A percentile compares a stretch with the other conserved stretches of the same genome.
These are phyloP conservation scores for Dione juno DNA, from an alignment of 2,888 invertebrate genomes.

Conservation along the genomic window DNA sequence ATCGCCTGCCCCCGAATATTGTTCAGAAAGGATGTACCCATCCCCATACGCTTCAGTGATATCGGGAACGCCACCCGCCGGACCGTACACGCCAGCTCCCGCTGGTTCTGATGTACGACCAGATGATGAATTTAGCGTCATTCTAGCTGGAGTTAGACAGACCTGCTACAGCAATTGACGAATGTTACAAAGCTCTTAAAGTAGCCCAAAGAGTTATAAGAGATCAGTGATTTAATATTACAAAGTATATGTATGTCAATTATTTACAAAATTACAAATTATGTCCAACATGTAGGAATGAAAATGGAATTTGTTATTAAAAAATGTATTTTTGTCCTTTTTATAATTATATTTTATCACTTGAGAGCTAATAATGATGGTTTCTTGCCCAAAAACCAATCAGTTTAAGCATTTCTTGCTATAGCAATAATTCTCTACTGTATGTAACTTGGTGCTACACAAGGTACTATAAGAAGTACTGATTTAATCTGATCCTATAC, in stretches of 20 bases:
- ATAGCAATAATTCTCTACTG: slow-evolving; percentile 29
- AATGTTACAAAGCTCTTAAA: slow-evolving; percentile 59
- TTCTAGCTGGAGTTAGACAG: slow-evolving; percentile 93
- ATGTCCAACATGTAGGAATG: slow-evolving; percentile 12
- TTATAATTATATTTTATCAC: background rate
- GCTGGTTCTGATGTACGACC: slow-evolving; percentile 83
- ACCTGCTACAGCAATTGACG: slow-evolving; percentile 92
- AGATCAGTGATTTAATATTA: slow-evolving; percentile 37
- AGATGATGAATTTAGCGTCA: slow-evolving; percentile 95
- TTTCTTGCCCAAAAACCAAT: slow-evolving; percentile 17
- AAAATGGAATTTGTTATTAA: background rate
- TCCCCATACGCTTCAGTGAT: slow-evolving; percentile 85
- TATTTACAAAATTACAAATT: background rate
- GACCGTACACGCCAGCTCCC: slow-evolving; percentile 69
- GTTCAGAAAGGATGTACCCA: slow-evolving; percentile 75
- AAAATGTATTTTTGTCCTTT: background rate
- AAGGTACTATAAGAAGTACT: slow-evolving; percentile 36
- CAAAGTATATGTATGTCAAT: slow-evolving; percentile 13
- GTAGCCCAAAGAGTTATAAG: slow-evolving; percentile 56
- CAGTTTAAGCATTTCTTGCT: background rate
- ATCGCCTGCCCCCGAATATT: slow-evolving; percentile 68
- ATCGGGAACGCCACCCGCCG: slow-evolving; percentile 74
- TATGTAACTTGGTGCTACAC: slow-evolving; percentile 58
- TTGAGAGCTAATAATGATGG: slow-evolving; percentile 3
- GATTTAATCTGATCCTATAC: slow-evolving; percentile 32